phyloP scores from a whole-genome alignment of 2,888 invertebrate species.

The Cheilosia vulpina region DNA sequence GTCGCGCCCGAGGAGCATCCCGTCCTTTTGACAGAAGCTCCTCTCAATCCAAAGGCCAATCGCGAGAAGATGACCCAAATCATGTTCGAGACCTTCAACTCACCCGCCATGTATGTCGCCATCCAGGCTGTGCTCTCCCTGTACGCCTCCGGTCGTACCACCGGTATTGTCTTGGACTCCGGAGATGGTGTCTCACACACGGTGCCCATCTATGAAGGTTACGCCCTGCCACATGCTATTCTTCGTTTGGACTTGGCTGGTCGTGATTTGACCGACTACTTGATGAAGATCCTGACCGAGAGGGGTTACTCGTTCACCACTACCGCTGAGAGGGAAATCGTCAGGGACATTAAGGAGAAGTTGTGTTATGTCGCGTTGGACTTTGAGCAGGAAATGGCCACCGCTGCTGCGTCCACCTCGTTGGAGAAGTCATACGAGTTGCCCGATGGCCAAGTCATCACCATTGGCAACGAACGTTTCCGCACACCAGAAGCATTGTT shows the following conservation, averaged over 20 bases:
- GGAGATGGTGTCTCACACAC: slow-evolving; percentile 98
- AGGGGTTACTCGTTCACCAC: slow-evolving; percentile 96
- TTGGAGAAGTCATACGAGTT: slow-evolving; percentile 97
- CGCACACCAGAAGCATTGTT: slow-evolving; percentile 97
- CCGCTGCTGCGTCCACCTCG: slow-evolving; percentile 95
- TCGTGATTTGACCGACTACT: slow-evolving; percentile 96
- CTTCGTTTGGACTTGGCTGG: slow-evolving; percentile 96
- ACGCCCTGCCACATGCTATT: slow-evolving; percentile 96
- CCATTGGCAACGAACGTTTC: slow-evolving; percentile 97
- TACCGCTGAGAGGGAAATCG: slow-evolving; percentile 96
- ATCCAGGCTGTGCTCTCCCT: slow-evolving; percentile 96
- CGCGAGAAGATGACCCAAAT: slow-evolving; percentile 97
- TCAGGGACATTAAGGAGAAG: slow-evolving; percentile 97
- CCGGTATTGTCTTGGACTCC: slow-evolving; percentile 97
- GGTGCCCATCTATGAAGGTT: slow-evolving; percentile 97
- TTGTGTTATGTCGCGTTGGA: slow-evolving; percentile 95
- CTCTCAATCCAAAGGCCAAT: slow-evolving; percentile 95
- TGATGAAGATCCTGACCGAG: slow-evolving; percentile 97
- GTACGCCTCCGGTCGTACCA: slow-evolving; percentile 98
- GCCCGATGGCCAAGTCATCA: slow-evolving; percentile 96
- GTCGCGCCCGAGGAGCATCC: slow-evolving; percentile 97
- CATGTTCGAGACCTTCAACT: slow-evolving; percentile 97
- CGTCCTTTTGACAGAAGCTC: slow-evolving; percentile 93
- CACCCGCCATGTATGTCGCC: slow-evolving; percentile 97
- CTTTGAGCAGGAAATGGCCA: slow-evolving; percentile 97